Evolutionary conservation across 2,888 invertebrate species (phyloP).

Genomic region (Gastracanthus pulcherrimus): DNA sequence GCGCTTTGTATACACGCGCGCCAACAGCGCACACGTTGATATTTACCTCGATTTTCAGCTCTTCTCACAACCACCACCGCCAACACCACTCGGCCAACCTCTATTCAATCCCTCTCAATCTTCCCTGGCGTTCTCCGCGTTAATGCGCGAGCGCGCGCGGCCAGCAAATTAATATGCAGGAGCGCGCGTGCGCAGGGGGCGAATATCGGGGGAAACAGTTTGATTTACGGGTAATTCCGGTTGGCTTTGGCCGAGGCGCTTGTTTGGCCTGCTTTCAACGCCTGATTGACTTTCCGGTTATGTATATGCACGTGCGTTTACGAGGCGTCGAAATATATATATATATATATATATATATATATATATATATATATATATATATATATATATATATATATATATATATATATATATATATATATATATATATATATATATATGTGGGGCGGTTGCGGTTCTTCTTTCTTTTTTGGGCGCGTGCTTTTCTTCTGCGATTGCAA

Average conservation of each 20-base stretch:
- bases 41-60: too few relatives aligned
- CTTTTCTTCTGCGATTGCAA: not conserved
- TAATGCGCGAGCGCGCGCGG: constrained; percentile 1
- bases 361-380: too few relatives aligned
- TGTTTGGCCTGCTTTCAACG: constrained; percentile 29
- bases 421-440: too few relatives aligned
- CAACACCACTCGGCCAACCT: too few relatives aligned
- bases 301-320: not conserved
- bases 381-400: too few relatives aligned
- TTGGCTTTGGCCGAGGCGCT: not conserved
- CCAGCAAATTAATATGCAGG: constrained; percentile 24
- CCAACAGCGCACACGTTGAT: too few relatives aligned
- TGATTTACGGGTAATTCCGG: constrained; percentile 47
- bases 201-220: constrained; percentile 37
- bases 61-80: too few relatives aligned
- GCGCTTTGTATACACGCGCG: too few relatives aligned
- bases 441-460: not conserved
- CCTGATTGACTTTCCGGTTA: constrained; percentile 21
- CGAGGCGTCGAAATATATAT: constrained; percentile 17
- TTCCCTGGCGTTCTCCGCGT: not conserved
- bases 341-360: not conserved
- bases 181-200: not conserved
- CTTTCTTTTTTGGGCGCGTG: not conserved
- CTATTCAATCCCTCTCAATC: not conserved
- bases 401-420: too few relatives aligned